Conservation (phyloP, 2,888 invertebrate species). For the Chloroclystis v-ata region DNA sequence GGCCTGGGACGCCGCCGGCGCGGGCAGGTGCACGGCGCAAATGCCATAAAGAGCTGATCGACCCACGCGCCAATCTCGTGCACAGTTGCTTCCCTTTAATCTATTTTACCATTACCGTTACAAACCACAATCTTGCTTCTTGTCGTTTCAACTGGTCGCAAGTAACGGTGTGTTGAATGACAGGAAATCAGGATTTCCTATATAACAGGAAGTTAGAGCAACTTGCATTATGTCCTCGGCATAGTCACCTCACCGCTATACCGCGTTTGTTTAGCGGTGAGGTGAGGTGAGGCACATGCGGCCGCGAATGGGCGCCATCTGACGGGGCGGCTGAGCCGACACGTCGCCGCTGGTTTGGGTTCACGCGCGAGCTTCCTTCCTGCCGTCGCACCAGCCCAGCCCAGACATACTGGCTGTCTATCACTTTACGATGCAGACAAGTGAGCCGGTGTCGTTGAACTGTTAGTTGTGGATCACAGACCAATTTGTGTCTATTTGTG, state of each 20-base stretch:
- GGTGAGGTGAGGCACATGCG: too few species aligned
- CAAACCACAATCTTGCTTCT: too few species aligned
- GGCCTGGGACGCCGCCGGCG: too few species aligned
- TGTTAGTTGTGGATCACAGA: background rate
- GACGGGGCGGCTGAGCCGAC: constrained; percentile 8
- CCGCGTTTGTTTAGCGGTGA: too few species aligned
- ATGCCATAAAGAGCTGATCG: constrained; percentile 4
- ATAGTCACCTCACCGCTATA: constrained; percentile 2
- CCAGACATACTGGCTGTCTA: background rate
- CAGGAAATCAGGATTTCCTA: background rate
- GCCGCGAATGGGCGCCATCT: constrained; percentile 12
- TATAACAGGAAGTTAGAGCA: constrained; percentile 1
- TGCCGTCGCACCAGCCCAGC: background rate
- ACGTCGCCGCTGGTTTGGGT: constrained; percentile 5
- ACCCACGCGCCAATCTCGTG: background rate
- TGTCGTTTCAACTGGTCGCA: background rate
- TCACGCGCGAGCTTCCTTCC: background rate
- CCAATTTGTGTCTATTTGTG: constrained; percentile 7
- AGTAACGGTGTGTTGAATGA: background rate
- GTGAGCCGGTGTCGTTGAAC: constrained; percentile 10
- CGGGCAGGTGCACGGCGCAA: background rate
- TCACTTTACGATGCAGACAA: too few species aligned
- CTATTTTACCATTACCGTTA: background rate
- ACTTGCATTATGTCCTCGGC: constrained; percentile 6
- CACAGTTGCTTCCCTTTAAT: background rate